Base-by-base conservation (phyloP, 2,888 invertebrate genomes). In the Pristionchus exspectatus region DNA sequence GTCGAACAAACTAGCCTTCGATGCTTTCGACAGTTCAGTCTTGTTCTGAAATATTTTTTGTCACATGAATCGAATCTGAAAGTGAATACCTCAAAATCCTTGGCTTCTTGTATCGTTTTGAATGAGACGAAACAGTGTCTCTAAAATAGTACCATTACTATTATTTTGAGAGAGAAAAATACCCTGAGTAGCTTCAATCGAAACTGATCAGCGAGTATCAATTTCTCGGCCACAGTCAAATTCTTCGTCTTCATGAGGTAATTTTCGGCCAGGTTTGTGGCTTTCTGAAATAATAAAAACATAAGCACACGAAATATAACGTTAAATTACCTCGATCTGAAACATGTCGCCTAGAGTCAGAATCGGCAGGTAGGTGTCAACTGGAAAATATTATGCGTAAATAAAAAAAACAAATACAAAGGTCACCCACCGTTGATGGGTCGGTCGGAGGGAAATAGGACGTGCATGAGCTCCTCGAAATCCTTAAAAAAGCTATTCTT, bases 261-360 rank as follows among this genome's bases (percentile, higher is more conserved):
- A 16, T 30, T 33, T 21, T 72, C 72, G 33, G 30, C 30, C 7
- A 72, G 72, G 16, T 33, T 30, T 30, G 72, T 33, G 2, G 72
- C 72, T 30, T 33, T 33, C 72, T 72, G 72, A 2, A 30, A 33
- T 72, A 10, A 9, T 1, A 33, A 21, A 30, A 18, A 72, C n/a
- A n/a, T n/a, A n/a, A n/a, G n/a, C n/a, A n/a, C n/a, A n/a, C n/a
- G n/a, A n/a, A n/a, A n/a, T n/a, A n/a, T n/a, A n/a, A n/a, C n/a
- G n/a, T n/a, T n/a, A n/a, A 69, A 69, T 69, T 69, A 72, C 72
- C 72, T 72, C 72, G 24, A 72, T 72, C 16, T 72, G 72, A 21
- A 30, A 72, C 30, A 16, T 14, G 21, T 72, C 72, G 1, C 16
- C 72, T 12, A 72, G 33, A 14, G 12, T 30, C 30, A 72, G 33